phyloP scores from a whole-genome alignment of 2,113 vertebrate genomes.

The Pangasianodon gigas region DNA sequence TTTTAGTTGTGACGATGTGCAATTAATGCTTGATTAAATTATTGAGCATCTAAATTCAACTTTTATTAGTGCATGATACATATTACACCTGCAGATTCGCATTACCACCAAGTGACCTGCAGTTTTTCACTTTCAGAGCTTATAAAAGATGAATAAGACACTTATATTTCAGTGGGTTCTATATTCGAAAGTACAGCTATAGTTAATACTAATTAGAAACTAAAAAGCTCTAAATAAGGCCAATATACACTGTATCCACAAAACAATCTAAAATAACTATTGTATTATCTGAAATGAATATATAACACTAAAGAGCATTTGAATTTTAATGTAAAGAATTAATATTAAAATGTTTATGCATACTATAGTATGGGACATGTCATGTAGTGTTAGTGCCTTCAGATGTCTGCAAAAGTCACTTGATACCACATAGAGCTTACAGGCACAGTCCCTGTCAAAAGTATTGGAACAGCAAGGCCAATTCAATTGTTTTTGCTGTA shows the following conservation, averaged over 20 bases:
- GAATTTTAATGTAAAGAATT: neutral
- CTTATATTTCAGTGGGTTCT: too few species aligned
- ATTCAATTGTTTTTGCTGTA: neutral
- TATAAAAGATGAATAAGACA: neutral
- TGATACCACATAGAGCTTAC: neutral
- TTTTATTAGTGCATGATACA: neutral
- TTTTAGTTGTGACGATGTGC: neutral
- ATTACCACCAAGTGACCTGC: too few species aligned
- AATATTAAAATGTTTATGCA: neutral
- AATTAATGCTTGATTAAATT: neutral
- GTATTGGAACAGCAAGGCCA: neutral
- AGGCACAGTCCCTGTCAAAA: too few species aligned
- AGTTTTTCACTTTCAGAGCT: neutral
- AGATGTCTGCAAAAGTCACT: neutral
- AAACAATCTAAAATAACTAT: too few species aligned
- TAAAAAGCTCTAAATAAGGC: too few species aligned
- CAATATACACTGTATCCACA: too few species aligned
- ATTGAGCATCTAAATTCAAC: neutral
- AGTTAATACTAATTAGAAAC: too few species aligned
- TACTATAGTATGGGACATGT: neutral
- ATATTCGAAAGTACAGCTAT: too few species aligned
- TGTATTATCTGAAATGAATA: too few species aligned
- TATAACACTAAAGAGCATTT: neutral
- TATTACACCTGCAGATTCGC: neutral
- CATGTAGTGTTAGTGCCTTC: neutral